Conservation (phyloP, 2,113 vertebrate genomes). For the Pseudorectes ferrugineus region DNA sequence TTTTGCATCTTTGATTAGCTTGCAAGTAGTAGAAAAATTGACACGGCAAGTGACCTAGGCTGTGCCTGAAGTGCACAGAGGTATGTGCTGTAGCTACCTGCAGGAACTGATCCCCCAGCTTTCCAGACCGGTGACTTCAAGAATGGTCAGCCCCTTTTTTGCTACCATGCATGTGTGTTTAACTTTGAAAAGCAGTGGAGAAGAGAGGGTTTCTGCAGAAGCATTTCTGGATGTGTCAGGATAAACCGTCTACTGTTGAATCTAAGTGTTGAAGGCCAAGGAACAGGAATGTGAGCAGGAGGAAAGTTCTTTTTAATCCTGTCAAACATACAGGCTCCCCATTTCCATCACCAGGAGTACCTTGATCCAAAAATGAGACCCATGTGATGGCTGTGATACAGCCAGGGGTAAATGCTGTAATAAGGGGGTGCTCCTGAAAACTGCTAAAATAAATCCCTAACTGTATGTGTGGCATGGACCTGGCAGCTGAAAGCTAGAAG, state of each 20-base stretch:
- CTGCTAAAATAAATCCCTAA: not conserved
- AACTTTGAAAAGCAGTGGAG: not conserved
- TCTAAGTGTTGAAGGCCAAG: not conserved
- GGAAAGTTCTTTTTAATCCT: not conserved
- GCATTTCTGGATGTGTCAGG: accelerated
- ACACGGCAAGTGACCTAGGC: not conserved
- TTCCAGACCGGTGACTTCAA: not conserved
- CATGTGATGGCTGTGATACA: not conserved
- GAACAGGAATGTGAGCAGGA: not conserved
- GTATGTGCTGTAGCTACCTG: not conserved
- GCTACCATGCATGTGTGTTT: not conserved
- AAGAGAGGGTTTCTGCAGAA: not conserved
- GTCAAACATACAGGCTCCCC: not conserved
- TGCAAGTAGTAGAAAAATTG: not conserved
- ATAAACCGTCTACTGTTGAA: not conserved
- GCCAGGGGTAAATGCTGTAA: not conserved
- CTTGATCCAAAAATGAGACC: not conserved
- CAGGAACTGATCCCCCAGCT: not conserved
- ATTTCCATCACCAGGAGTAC: not conserved
- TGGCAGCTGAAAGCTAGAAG: not conserved
- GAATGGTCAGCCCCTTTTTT: not conserved
- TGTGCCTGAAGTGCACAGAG: not conserved
- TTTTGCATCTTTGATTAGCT: not conserved
- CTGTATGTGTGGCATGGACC: not conserved
- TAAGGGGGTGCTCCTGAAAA: not conserved